phyloP scores from a whole-genome alignment of 2,797 vertebrate species.

The Heterohyrax brucei region DNA sequence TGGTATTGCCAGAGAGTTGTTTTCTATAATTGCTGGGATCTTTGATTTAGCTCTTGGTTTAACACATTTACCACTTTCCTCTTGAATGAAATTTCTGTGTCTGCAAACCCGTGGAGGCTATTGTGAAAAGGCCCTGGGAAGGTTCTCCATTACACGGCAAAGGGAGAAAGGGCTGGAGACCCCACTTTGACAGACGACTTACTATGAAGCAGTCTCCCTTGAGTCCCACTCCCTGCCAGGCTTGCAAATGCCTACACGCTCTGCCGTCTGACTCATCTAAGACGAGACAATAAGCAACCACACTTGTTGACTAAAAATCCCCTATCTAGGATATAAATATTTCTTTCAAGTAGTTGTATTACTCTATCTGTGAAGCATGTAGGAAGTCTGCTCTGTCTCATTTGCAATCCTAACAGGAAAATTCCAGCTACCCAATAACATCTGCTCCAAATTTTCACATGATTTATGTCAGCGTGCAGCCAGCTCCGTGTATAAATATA shows the following conservation, averaged over 20 bases:
- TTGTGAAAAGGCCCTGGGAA: background rate
- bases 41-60: slow-evolving; percentile 49
- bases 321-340: slow-evolving; percentile 78
- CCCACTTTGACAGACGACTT: slow-evolving; percentile 30
- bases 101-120: background rate
- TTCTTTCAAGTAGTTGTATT: slow-evolving; percentile 84
- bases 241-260: slow-evolving; percentile 66
- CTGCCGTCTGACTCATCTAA: slow-evolving; percentile 83
- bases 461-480: slow-evolving; percentile 78
- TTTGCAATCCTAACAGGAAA: slow-evolving; percentile 70
- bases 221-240: background rate
- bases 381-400: slow-evolving; percentile 70
- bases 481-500: slow-evolving; percentile 55
- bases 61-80: slow-evolving; percentile 7
- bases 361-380: slow-evolving; percentile 81
- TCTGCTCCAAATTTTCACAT: slow-evolving; percentile 84
- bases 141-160: background rate
- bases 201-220: slow-evolving; percentile 67
- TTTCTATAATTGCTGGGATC: slow-evolving; percentile 6
- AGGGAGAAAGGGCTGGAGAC: slow-evolving; percentile 30
- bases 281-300: slow-evolving; percentile 82
- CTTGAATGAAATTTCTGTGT: slow-evolving; percentile 15
- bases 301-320: slow-evolving; percentile 75
- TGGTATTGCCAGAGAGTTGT: slow-evolving; percentile 1
- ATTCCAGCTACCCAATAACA: slow-evolving; percentile 76